phyloP scores from a whole-genome alignment of 2,888 invertebrate species.

The Drosophila neutralis region DNA sequence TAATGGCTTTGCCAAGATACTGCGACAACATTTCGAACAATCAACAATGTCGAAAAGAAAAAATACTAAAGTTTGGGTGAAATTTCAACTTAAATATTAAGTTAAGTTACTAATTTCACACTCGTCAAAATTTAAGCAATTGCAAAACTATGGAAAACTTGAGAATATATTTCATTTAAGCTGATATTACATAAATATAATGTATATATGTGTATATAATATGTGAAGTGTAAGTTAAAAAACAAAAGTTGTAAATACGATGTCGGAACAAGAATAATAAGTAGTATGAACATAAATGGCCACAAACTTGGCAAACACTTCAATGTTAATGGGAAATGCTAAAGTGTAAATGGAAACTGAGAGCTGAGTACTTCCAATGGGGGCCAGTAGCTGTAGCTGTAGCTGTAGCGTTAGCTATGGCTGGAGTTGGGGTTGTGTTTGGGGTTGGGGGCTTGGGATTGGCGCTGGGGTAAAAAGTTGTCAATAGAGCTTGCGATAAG shows the following conservation, averaged over 20 bases:
- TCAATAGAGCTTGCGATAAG: slow-evolving; percentile 42
- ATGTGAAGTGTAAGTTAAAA: slow-evolving; percentile 2
- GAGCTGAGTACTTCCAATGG: slow-evolving; percentile 1
- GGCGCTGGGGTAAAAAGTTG: slow-evolving; percentile 30
- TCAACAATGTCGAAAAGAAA: not conserved
- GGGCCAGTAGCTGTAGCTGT: no score
- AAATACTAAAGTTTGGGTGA: not conserved
- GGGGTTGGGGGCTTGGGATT: not conserved
- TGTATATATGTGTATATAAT: not conserved
- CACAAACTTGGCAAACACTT: slow-evolving; percentile 12
- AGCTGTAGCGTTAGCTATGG: no score
- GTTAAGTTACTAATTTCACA: not conserved
- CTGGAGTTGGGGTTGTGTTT: not conserved
- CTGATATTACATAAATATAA: not conserved
- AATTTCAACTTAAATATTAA: not conserved
- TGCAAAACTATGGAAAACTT: not conserved
- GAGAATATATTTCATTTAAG: not conserved
- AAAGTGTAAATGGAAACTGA: slow-evolving; percentile 2
- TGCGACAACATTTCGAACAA: not conserved
- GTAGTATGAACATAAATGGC: not conserved
- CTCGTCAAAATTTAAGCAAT: not conserved
- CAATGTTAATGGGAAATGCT: slow-evolving; percentile 2
- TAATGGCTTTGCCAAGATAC: not conserved
- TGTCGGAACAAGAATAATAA: slow-evolving; percentile 3
- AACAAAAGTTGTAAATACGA: slow-evolving; percentile 1